These are phyloP conservation scores for Bradypodion pumilum DNA, from an alignment of 2,797 vertebrate genomes.

Conservation along the genomic window DNA sequence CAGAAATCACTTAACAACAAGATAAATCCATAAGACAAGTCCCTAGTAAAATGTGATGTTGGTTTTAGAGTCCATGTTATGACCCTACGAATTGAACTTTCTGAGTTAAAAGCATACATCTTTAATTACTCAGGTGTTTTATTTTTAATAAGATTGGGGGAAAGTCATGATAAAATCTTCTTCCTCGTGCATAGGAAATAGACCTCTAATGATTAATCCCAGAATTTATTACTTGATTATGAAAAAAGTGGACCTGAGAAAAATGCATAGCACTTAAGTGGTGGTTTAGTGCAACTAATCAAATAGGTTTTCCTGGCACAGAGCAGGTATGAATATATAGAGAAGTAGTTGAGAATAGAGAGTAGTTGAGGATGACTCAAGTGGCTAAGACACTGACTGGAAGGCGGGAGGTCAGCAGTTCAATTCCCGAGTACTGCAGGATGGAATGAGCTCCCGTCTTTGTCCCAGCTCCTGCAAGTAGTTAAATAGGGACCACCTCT, in stretches of 20 bases:
- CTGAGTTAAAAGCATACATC: neutral
- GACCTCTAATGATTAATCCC: conserved; percentile 55
- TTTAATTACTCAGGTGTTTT: conserved; percentile 43
- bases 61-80: rapidly evolving
- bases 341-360: conserved; percentile 57
- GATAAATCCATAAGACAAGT: neutral
- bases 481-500: too few relatives aligned
- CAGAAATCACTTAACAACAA: conserved; percentile 22
- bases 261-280: conserved; percentile 69
- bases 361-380: too few relatives aligned
- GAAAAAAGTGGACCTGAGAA: conserved; percentile 62
- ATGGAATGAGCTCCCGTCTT: too few relatives aligned
- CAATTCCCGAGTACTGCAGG: too few relatives aligned
- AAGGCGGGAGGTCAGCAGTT: too few relatives aligned
- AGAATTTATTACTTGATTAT: conserved; percentile 76
- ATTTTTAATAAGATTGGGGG: conserved; percentile 47
- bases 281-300: conserved; percentile 72
- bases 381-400: too few relatives aligned
- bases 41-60: rapidly evolving
- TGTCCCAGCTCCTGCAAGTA: too few relatives aligned
- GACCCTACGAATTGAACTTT: conserved; percentile 22
- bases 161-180: conserved; percentile 49
- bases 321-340: conserved; percentile 65
- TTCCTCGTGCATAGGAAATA: conserved; percentile 36
- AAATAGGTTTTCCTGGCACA: conserved; percentile 74